Conservation (phyloP, 2,113 vertebrate genomes). For the Potamarius usumacintae region DNA sequence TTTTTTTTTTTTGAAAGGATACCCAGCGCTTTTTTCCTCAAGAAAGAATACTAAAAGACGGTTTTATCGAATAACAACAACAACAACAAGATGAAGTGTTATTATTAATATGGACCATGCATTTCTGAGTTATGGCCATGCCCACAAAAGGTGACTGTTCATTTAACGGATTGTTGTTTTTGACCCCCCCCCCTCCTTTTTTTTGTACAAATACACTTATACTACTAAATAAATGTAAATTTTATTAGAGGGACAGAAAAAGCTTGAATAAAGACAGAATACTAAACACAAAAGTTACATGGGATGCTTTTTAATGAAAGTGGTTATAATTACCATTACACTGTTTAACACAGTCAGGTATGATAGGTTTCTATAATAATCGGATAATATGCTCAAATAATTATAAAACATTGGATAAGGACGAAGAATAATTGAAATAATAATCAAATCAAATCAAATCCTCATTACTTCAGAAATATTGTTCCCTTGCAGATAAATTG, state of each 20-base stretch:
- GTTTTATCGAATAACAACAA: slow-evolving; percentile 68
- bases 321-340: background rate
- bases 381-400: background rate
- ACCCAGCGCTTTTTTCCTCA: slow-evolving; percentile 51
- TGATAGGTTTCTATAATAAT: background rate
- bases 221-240: slow-evolving; percentile 79
- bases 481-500: too few species aligned
- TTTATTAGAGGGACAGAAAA: slow-evolving; percentile 78
- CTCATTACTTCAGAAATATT: background rate
- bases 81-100: slow-evolving; percentile 55
- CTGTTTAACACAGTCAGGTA: background rate
- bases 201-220: slow-evolving; percentile 83
- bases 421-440: background rate
- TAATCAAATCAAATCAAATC: background rate
- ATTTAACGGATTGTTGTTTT: slow-evolving; percentile 74
- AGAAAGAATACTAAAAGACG: slow-evolving; percentile 69
- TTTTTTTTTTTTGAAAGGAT: slow-evolving; percentile 38
- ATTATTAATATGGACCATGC: slow-evolving; percentile 69
- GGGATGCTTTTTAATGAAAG: slow-evolving; percentile 35
- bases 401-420: background rate
- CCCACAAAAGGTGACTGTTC: slow-evolving; percentile 66
- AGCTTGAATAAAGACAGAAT: slow-evolving; percentile 77
- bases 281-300: slow-evolving; percentile 73
- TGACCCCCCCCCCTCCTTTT: slow-evolving; percentile 74
- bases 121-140: slow-evolving; percentile 57